Percentiles rank a stretch among this genome's conserved stretches.
Evolutionary conservation across 2,888 invertebrate species (phyloP).

Genomic region (Gortyna flavago): DNA sequence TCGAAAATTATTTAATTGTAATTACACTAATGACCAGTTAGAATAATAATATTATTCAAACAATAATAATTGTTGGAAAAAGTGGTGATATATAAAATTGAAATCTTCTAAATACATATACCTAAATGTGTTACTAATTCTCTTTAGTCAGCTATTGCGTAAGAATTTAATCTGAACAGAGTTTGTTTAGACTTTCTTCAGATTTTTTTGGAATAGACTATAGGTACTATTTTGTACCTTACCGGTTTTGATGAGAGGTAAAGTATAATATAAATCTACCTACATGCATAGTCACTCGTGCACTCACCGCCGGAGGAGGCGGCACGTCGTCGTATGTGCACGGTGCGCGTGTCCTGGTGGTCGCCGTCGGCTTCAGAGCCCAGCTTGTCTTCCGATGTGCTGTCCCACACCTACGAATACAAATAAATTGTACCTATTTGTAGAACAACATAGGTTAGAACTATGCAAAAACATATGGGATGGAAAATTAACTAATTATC

Average conservation of each 20-base stretch:
- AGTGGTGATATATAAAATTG: too few species aligned
- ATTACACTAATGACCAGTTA: too few species aligned
- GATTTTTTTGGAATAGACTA: background rate
- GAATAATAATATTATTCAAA: too few species aligned
- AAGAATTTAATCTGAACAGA: background rate
- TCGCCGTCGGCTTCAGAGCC: constrained; percentile 84
- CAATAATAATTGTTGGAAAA: too few species aligned
- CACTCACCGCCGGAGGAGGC: constrained; percentile 84
- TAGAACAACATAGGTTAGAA: too few species aligned
- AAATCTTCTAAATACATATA: too few species aligned
- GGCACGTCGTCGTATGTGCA: constrained; percentile 79
- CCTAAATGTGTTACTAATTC: background rate
- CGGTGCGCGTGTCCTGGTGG: constrained; percentile 75
- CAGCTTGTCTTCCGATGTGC: constrained; percentile 78
- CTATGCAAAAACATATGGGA: too few species aligned
- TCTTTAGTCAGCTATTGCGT: background rate
- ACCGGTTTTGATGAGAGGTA: background rate
- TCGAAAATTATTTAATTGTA: too few species aligned
- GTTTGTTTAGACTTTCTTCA: background rate
- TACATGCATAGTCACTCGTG: constrained; percentile 6
- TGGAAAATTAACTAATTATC: too few species aligned
- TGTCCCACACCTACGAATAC: constrained; percentile 78
- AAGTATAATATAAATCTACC: background rate
- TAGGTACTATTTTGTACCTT: background rate
- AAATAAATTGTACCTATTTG: too few species aligned